Evolutionary conservation across 2,888 invertebrate species (phyloP).

Genomic region (Cerastis rubricosa): DNA sequence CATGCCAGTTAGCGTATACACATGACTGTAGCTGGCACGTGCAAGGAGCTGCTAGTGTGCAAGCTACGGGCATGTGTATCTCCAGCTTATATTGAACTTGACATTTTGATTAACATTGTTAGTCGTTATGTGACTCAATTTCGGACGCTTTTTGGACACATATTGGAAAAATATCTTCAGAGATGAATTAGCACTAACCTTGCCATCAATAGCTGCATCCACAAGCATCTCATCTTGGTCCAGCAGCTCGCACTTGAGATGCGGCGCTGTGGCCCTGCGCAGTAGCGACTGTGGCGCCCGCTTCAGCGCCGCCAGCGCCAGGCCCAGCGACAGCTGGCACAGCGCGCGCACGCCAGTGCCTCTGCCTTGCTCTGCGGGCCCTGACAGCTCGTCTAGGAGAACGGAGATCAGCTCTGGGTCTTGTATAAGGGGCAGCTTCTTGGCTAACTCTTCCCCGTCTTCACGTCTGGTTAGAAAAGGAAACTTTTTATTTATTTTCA

Average conservation of each 20-base stretch:
- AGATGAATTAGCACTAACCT: conserved; percentile 73
- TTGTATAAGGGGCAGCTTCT: conserved; percentile 92
- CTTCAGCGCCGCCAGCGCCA: conserved; percentile 84
- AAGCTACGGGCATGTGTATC: too few species aligned
- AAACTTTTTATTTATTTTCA: too few species aligned
- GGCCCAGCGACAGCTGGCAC: conserved; percentile 82
- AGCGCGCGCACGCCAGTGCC: conserved; percentile 79
- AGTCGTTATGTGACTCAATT: too few species aligned
- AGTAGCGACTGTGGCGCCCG: conserved; percentile 84
- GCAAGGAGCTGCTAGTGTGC: too few species aligned
- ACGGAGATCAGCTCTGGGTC: conserved; percentile 91
- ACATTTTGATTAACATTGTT: background rate
- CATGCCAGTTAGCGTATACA: too few species aligned
- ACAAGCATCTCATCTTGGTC: conserved; percentile 96
- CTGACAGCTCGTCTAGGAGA: conserved; percentile 88
- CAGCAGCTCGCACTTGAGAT: conserved; percentile 79
- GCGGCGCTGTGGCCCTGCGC: conserved; percentile 60
- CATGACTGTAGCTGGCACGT: too few species aligned
- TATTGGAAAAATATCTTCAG: background rate
- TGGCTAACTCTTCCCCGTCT: conserved; percentile 93
- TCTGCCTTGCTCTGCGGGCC: conserved; percentile 55
- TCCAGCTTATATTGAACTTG: background rate
- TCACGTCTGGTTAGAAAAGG: conserved; percentile 88
- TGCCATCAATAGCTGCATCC: conserved; percentile 94
- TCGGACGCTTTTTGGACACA: background rate